Percentiles rank a stretch among this genome's conserved stretches.
These are phyloP conservation scores for Neuroscelio doddi DNA, from an alignment of 2,888 invertebrate species.

Conservation along the genomic window DNA sequence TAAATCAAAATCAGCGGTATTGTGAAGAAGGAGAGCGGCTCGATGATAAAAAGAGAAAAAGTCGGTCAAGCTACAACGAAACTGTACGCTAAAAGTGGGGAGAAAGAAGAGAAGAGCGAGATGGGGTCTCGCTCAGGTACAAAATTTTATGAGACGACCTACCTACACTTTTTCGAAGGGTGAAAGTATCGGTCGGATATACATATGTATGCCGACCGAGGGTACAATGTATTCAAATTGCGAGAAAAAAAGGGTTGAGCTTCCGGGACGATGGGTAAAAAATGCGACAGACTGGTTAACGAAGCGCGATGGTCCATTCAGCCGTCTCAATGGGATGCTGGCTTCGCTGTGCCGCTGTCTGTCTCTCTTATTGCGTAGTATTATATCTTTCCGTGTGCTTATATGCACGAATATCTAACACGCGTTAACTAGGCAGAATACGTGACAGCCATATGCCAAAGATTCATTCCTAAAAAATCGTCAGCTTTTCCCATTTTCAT, in stretches of 20 bases:
- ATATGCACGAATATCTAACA: slow-evolving; percentile 51
- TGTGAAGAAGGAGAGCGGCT: slow-evolving; percentile 47
- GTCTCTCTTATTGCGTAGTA: slow-evolving; percentile 44
- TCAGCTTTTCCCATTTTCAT: slow-evolving; percentile 6
- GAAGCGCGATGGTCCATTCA: slow-evolving; percentile 72
- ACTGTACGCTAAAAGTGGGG: slow-evolving; percentile 42
- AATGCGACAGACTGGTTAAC: slow-evolving; percentile 72
- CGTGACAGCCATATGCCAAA: slow-evolving; percentile 49
- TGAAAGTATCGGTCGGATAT: slow-evolving; percentile 67
- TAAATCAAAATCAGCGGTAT: slow-evolving; percentile 72
- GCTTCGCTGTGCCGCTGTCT: slow-evolving; percentile 53
- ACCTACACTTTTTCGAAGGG: slow-evolving; percentile 40
- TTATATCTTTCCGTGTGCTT: slow-evolving; percentile 43
- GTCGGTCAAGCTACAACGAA: slow-evolving; percentile 70
- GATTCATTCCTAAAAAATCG: slow-evolving; percentile 41
- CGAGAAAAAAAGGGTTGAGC: slow-evolving; percentile 68
- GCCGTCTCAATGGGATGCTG: slow-evolving; percentile 69
- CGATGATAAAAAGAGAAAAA: slow-evolving; percentile 59
- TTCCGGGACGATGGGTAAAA: slow-evolving; percentile 68
- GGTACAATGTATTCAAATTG: slow-evolving; percentile 72
- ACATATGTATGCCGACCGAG: slow-evolving; percentile 70
- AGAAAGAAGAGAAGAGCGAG: no score
- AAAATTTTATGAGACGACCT: slow-evolving; percentile 53
- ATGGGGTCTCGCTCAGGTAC: slow-evolving; percentile 68
- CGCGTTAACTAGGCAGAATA: slow-evolving; percentile 55